phyloP scores from a whole-genome alignment of 2,113 vertebrate species.

The Alces alces region DNA sequence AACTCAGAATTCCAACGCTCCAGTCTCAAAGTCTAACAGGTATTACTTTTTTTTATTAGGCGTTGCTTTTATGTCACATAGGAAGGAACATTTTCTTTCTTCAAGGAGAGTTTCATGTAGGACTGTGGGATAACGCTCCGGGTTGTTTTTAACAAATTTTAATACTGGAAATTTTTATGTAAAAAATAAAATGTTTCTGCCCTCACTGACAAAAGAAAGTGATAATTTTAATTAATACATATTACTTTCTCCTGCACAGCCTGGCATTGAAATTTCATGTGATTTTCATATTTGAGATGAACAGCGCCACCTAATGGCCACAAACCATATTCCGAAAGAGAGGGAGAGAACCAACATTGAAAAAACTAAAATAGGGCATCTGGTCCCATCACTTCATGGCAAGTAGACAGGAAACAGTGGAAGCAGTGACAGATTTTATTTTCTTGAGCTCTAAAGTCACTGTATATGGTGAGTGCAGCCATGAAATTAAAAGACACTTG shows the following conservation, averaged over 20 bases:
- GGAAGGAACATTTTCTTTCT: not conserved
- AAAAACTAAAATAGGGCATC: not conserved
- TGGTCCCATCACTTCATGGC: not conserved
- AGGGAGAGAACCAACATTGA: not conserved
- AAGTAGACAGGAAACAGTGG: not conserved
- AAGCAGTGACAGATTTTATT: not conserved
- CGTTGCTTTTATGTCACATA: not conserved
- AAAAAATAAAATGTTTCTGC: conserved; percentile 10
- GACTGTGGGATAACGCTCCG: not conserved
- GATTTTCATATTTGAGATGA: conserved; percentile 4
- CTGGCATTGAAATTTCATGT: not conserved
- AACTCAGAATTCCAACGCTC: not conserved
- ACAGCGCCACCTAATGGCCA: conserved; percentile 66
- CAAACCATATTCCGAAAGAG: not conserved
- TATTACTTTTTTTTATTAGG: not conserved
- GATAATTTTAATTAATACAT: not conserved
- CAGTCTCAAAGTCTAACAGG: not conserved
- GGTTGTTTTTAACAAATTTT: not conserved
- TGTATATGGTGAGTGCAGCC: not conserved
- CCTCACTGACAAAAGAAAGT: not conserved
- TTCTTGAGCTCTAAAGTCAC: not conserved
- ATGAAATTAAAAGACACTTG: not conserved
- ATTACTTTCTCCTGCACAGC: not conserved
- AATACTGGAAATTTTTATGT: not conserved
- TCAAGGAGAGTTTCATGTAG: not conserved